A percentile compares a stretch with the other conserved stretches of the same genome.
Conservation (phyloP, 2,797 vertebrate species). For the Esox lucius region DNA sequence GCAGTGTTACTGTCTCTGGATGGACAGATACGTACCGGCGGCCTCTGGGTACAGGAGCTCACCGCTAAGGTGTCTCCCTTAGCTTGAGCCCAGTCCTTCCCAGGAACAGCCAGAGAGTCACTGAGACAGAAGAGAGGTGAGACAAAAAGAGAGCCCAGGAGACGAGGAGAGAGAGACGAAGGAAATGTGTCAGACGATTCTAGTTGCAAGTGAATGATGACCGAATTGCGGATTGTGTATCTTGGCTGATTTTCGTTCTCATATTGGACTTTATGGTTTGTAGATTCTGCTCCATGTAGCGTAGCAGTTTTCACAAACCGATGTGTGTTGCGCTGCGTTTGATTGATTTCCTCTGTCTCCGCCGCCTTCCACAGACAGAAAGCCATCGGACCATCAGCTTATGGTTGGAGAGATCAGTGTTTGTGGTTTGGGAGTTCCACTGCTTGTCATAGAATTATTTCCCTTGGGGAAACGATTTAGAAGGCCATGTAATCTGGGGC, state of each 20-base stretch:
- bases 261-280: slow-evolving; percentile 63
- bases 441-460: slow-evolving; percentile 41
- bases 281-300: slow-evolving; percentile 49
- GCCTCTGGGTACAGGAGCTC: slow-evolving; percentile 40
- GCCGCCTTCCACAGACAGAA: slow-evolving; percentile 28
- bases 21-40: slow-evolving; percentile 45
- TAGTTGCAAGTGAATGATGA: slow-evolving; percentile 52
- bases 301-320: slow-evolving; percentile 57
- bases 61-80: slow-evolving; percentile 28
- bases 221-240: slow-evolving; percentile 57
- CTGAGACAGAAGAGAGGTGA: slow-evolving; percentile 28
- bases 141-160: slow-evolving; percentile 11
- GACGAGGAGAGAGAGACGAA: slow-evolving; percentile 17
- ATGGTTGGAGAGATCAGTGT: slow-evolving; percentile 32
- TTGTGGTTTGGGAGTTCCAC: not conserved
- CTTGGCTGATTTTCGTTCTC: slow-evolving; percentile 57
- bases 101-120: slow-evolving; percentile 32
- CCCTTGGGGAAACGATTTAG: slow-evolving; percentile 38
- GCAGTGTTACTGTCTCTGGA: slow-evolving; percentile 36
- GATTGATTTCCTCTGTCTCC: slow-evolving; percentile 57
- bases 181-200: slow-evolving; percentile 29
- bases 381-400: not conserved
- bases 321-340: slow-evolving; percentile 63
- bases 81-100: slow-evolving; percentile 39
- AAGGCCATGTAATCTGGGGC: slow-evolving; percentile 53